phyloP scores from a whole-genome alignment of 2,888 invertebrate species.

The Sesia apiformis region DNA sequence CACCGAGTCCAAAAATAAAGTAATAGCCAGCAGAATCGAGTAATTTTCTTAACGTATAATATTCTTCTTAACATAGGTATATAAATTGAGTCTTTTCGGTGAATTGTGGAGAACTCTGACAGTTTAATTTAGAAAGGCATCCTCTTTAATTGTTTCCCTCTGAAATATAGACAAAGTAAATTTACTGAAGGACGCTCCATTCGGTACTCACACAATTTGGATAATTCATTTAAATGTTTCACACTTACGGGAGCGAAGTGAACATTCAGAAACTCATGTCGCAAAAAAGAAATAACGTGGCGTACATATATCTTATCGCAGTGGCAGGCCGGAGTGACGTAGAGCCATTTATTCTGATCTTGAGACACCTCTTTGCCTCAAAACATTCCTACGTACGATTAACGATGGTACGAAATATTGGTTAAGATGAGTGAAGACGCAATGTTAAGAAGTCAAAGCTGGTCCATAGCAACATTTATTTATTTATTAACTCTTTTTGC shows the following conservation, averaged over 20 bases:
- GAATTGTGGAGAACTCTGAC: conserved; percentile 31
- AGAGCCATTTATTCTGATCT: not conserved
- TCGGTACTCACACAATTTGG: conserved; percentile 10
- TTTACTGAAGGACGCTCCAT: conserved; percentile 29
- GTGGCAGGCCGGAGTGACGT: not conserved
- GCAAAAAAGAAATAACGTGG: not conserved
- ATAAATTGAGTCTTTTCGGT: conserved; percentile 31
- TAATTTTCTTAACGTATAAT: conserved; percentile 4
- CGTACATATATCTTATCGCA: not conserved
- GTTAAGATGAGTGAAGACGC: not conserved
- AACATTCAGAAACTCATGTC: not conserved
- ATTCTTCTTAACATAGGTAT: conserved; percentile 13
- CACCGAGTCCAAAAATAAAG: no score
- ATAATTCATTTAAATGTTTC: not conserved
- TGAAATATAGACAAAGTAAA: conserved; percentile 41
- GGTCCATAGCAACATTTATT: no score
- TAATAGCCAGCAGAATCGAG: not conserved
- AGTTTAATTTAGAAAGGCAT: conserved; percentile 54
- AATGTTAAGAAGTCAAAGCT: no score
- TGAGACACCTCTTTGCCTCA: not conserved
- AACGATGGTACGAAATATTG: not conserved
- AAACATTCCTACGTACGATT: not conserved
- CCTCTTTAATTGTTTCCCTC: conserved; percentile 42
- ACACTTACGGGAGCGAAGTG: not conserved
- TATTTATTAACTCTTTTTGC: no score